phyloP scores from a whole-genome alignment of 2,797 vertebrate genomes.

The Halcyon badia region DNA sequence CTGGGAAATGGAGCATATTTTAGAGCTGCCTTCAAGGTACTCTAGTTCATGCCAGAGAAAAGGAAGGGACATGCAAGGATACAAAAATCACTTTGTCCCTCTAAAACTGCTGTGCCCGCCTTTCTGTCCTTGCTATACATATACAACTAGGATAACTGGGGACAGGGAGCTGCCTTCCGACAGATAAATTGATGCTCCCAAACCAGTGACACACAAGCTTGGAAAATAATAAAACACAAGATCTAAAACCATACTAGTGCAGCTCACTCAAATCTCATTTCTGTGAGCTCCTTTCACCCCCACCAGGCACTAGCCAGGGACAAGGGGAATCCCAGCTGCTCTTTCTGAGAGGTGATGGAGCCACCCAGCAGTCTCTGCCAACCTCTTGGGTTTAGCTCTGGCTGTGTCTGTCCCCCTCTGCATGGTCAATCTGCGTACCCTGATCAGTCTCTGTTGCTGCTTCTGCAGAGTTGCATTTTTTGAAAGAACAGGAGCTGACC shows the following conservation, averaged over 20 bases:
- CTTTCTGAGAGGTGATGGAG: not conserved
- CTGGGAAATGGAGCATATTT: not conserved
- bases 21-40: not conserved
- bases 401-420: not conserved
- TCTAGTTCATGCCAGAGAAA: not conserved
- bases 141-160: not conserved
- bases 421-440: rapidly evolving
- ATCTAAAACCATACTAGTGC: not conserved
- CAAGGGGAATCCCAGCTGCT: not conserved
- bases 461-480: not conserved
- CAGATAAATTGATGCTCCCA: not conserved
- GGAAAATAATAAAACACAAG: not conserved
- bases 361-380: not conserved
- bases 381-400: not conserved
- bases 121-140: not conserved
- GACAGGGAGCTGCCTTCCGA: not conserved
- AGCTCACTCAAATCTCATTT: not conserved
- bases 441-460: not conserved
- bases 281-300: not conserved
- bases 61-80: not conserved
- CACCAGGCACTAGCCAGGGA: not conserved
- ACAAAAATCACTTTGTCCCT: not conserved
- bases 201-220: not conserved
- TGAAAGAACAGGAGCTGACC: not conserved
- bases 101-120: not conserved